These are phyloP conservation scores for Calephelis nemesis DNA, from an alignment of 1,140 invertebrate genomes.

Conservation along the genomic window DNA sequence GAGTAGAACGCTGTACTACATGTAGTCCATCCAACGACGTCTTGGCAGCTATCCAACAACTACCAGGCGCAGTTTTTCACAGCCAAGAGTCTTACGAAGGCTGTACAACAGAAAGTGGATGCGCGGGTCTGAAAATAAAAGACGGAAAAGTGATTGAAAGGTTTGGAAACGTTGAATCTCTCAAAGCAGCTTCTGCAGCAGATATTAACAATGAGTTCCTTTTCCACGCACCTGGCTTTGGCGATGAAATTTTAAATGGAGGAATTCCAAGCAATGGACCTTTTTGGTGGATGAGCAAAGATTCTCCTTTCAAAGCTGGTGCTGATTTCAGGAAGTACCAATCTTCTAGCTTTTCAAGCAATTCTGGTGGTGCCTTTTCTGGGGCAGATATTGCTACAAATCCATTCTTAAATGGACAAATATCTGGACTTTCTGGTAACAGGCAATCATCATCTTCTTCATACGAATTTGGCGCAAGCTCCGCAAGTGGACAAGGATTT, in stretches of 20 bases:
- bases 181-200: constrained; percentile 53
- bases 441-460: constrained; percentile 13
- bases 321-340: constrained; percentile 55
- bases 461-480: constrained; percentile 17
- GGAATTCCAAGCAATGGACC: constrained; percentile 44
- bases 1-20: constrained; percentile 56
- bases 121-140: constrained; percentile 71
- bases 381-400: constrained; percentile 49
- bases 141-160: constrained; percentile 66
- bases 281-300: constrained; percentile 79
- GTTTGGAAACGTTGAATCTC: constrained; percentile 63
- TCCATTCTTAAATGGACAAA: constrained; percentile 42
- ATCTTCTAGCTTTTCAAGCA: constrained; percentile 44
- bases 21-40: constrained; percentile 46
- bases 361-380: constrained; percentile 7
- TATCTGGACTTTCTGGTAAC: constrained; percentile 23
- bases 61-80: constrained; percentile 63
- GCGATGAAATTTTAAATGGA: constrained; percentile 15
- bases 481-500: constrained; percentile 6
- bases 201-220: constrained; percentile 61
- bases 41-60: constrained; percentile 46
- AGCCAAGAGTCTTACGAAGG: constrained; percentile 67
- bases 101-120: constrained; percentile 68
- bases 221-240: constrained; percentile 50
- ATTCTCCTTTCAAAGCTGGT: constrained; percentile 76